A percentile compares a stretch with the other conserved stretches of the same genome.
Evolutionary conservation across 2,113 vertebrate genomes (phyloP).

Genomic region (Archilochus colubris): DNA sequence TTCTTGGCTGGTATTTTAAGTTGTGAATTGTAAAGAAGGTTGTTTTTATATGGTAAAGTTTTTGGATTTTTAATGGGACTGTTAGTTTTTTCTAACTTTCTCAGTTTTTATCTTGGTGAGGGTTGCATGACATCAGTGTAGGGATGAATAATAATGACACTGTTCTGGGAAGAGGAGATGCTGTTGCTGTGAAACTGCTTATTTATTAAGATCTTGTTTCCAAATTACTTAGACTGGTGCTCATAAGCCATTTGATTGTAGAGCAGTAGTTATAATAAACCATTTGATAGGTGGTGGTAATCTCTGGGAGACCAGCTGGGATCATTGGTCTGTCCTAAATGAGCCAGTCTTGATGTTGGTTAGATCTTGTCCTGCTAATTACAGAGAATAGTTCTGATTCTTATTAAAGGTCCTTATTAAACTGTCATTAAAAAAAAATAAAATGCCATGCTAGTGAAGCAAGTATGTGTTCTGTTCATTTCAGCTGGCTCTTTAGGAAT

Average conservation of each 20-base stretch:
- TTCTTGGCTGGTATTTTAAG: not conserved
- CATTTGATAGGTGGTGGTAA: not conserved
- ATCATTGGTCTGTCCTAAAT: not conserved
- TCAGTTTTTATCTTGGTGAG: not conserved
- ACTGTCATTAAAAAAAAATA: not conserved
- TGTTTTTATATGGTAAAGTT: not conserved
- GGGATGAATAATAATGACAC: not conserved
- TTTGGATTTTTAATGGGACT: not conserved
- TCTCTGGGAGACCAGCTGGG: not conserved
- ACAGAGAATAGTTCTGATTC: not conserved
- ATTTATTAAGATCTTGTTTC: not conserved
- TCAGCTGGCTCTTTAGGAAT: not conserved
- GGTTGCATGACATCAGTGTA: not conserved
- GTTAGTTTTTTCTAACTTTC: not conserved
- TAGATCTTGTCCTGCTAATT: not conserved
- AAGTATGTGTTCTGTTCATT: not conserved
- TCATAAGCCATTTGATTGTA: not conserved
- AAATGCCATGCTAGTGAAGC: not conserved
- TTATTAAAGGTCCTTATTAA: not conserved
- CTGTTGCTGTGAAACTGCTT: not conserved
- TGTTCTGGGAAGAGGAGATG: not conserved
- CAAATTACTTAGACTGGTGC: not conserved
- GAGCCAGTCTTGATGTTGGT: not conserved
- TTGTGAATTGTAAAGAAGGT: not conserved
- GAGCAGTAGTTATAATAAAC: not conserved